Evolutionary conservation across 2,113 vertebrate species (phyloP).

Genomic region (Sapajus apella): DNA sequence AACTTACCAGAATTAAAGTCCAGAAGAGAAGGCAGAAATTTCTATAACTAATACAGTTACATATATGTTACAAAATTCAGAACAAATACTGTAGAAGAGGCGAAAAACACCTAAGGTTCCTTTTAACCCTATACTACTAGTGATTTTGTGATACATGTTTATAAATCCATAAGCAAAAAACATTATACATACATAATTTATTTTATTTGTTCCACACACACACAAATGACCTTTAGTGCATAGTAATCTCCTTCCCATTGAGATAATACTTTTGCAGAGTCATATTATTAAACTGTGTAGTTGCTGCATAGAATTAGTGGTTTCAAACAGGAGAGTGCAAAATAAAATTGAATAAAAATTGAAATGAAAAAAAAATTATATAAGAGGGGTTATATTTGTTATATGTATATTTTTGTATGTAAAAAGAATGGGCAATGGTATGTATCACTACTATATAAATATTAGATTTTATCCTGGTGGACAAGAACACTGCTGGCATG

Average conservation of each 20-base stretch:
- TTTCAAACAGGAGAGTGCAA: neutral
- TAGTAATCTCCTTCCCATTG: neutral
- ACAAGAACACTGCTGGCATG: neutral
- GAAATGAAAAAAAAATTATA: neutral
- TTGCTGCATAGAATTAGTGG: neutral
- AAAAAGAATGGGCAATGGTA: neutral
- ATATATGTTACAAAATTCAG: neutral
- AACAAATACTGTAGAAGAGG: neutral
- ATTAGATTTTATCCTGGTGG: neutral
- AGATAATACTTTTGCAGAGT: neutral
- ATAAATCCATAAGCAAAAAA: constrained; percentile 39
- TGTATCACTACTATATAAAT: neutral
- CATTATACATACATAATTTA: neutral
- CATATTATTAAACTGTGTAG: neutral
- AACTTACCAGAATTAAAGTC: constrained; percentile 3
- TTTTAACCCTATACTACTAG: neutral
- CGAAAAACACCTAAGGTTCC: neutral
- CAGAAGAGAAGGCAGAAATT: neutral
- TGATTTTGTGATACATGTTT: neutral
- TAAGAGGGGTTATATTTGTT: neutral
- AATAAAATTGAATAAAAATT: constrained; percentile 6
- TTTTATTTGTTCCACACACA: neutral
- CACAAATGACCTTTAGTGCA: neutral
- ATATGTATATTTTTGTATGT: neutral
- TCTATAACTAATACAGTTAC: neutral